Evolutionary conservation across 2,113 vertebrate species (phyloP).

Genomic region (Sinocyclocheilus maitianheensis): DNA sequence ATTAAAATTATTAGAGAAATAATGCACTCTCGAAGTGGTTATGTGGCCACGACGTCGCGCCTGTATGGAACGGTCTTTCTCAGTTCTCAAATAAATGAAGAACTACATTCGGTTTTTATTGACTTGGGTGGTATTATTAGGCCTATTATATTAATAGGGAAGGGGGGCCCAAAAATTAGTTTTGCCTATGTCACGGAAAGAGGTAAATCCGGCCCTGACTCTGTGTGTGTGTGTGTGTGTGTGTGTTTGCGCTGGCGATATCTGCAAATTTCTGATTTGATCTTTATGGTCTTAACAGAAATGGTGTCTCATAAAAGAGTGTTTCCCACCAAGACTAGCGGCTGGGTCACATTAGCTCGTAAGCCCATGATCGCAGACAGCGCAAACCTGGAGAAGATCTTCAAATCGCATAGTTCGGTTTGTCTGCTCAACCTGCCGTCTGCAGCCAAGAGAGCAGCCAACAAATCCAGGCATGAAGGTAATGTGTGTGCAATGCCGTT

Average conservation of each 20-base stretch:
- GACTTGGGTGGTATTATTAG: too few species aligned
- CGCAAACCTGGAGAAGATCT: slow-evolving; percentile 76
- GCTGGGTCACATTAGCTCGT: slow-evolving; percentile 73
- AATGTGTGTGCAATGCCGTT: neutral
- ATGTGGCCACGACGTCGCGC: too few species aligned
- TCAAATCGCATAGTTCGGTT: slow-evolving; percentile 65
- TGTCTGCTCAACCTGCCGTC: slow-evolving; percentile 75
- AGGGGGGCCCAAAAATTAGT: too few species aligned
- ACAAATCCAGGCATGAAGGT: slow-evolving; percentile 40
- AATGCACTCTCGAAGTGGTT: too few species aligned
- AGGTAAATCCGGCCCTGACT: too few species aligned
- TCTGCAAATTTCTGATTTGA: neutral
- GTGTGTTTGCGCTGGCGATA: neutral
- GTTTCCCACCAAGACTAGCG: slow-evolving; percentile 76
- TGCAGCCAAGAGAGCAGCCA: slow-evolving; percentile 62
- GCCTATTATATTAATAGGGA: too few species aligned
- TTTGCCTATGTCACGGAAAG: too few species aligned
- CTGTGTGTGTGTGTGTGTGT: neutral
- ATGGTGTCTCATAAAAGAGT: slow-evolving; percentile 73
- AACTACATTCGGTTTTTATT: too few species aligned
- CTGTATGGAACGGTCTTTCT: too few species aligned
- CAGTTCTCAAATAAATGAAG: too few species aligned
- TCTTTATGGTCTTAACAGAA: slow-evolving; percentile 55
- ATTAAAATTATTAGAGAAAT: too few species aligned
- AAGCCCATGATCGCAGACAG: slow-evolving; percentile 74